Evolutionary conservation across 2,888 invertebrate species (phyloP), one percentile per base, ranked within the genome.

Genomic region (Pedicia rivosa): DNA sequence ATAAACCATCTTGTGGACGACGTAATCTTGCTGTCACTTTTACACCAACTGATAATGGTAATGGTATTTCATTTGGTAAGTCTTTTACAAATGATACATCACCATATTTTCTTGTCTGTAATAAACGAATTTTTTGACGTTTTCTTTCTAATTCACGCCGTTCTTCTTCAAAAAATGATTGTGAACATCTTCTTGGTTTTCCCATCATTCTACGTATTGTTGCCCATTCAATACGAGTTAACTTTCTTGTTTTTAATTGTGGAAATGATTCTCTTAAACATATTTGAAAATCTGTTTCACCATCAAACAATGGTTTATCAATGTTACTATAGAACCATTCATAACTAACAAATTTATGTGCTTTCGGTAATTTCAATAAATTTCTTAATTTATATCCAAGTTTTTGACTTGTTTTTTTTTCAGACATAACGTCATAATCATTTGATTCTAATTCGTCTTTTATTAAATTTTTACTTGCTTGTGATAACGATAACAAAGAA

Each of bases 251-350:
- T 54, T 83, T 82, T 40, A 98, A 62, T 50, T 86, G 81, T 1
- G 98, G 95, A 64, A 95, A 95, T 6, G 87, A 79, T 61, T 97
- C 95, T 53, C 78, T 78, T 26, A 98, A 64, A 55, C 94, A 94
- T 44, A 86, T 79, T 62, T 80, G 81, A 55, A 97, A 97, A 64
- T 98, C 97, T 64, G 95, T 95, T 54, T 92, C 92, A 25, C 88
- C 91, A 46, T 84, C 78, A 63, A 98, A 97, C 25, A 98, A 65
- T 24, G 88, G 81, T 54, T 82, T 81, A 56, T 99, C 98, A 48
- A 99, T 82, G 53, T 94, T 95, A 47, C 97, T 95, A 62, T 98
- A 98, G 63, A 99, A 99, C 80, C 94, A 98, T 60, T 99, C 98
- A 62, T 91, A 97, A 59, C 92, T 95, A 7, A 97, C 95, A 92